Evolutionary conservation across 2,797 vertebrate species (phyloP), one percentile per base, ranked within the genome.

Genomic region (Saxicola maurus): DNA sequence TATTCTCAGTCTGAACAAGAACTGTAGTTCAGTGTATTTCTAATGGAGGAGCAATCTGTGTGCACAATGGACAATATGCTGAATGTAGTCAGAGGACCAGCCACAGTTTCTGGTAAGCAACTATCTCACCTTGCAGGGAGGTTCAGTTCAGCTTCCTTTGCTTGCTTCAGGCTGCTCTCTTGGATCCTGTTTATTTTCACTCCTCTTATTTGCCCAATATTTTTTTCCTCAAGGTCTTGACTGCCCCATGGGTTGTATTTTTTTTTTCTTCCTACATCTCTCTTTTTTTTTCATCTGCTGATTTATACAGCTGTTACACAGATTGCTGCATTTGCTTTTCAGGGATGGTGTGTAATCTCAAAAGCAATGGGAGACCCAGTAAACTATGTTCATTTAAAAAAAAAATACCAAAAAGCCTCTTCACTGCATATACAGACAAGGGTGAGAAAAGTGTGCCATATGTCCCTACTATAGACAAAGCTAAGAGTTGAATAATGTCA

Each of bases 361-460:
- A 62, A 75, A 81, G 40, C n/a, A 78, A 60, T 38, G 6, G 11
- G 42, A 86, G 35, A 73, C 15, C 2, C 37, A 40, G 23, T 60
- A 86, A 84, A 31, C 16, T 18, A 13, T 16, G 6, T 40, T 68
- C 7, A 48, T 42, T 82, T 2, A 13, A 30, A 61, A 49, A 24
- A n/a, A n/a, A 37, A 38, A 13, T n/a, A n/a, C 0, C 13, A 55
- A 33, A 86, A 45, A 17, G 0, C 3, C 3, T 5, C 18, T 51
- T 59, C 27, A 11, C 25, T 75, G 13, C 30, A 43, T 64, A 38
- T 57, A 55, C 40, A 79, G 82, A 82, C 5, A n/a, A 14, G 27
- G 20, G 17, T 77, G n/a, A 86, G 83, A 93, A 86, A 77, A 33
- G 11, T 72, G 17, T 46, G 46, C 28, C 9, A 4, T 59, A 38